A percentile compares a stretch with the other conserved stretches of the same genome.
Evolutionary conservation across 2,888 invertebrate species (phyloP).

Genomic region (Sphinx pinastri): DNA sequence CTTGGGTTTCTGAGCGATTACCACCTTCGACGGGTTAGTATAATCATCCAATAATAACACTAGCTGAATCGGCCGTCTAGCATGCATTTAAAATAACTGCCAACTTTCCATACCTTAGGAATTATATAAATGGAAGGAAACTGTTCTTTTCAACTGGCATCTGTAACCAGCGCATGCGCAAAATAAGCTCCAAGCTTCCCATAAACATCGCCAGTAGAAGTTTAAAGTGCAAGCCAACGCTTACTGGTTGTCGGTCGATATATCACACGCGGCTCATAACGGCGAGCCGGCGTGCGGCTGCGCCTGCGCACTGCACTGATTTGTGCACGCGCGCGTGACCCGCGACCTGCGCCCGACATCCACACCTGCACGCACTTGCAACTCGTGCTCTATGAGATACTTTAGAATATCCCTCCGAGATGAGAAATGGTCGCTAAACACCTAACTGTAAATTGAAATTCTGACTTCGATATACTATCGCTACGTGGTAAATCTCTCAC

Average conservation of each 20-base stretch:
- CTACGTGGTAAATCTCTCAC: too few relatives aligned
- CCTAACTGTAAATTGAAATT: too few relatives aligned
- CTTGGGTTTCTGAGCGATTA: too few relatives aligned
- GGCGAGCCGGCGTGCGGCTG: neutral
- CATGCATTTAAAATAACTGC: too few relatives aligned
- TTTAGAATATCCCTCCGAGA: neutral
- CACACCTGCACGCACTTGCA: slow-evolving; percentile 11
- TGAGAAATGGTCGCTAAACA: too few relatives aligned
- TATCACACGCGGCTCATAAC: neutral
- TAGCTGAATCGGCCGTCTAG: too few relatives aligned
- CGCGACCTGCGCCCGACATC: slow-evolving; percentile 13
- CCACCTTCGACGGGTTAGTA: too few relatives aligned
- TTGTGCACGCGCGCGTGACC: slow-evolving; percentile 7
- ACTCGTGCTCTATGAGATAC: neutral
- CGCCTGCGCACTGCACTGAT: neutral
- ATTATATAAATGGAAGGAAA: too few relatives aligned
- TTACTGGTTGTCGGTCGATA: neutral
- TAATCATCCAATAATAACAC: too few relatives aligned
- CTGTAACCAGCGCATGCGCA: neutral
- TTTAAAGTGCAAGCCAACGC: neutral
- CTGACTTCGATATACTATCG: too few relatives aligned
- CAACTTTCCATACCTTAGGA: too few relatives aligned
- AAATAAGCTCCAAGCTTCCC: neutral
- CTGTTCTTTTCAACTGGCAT: too few relatives aligned
- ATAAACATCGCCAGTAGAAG: neutral